Conservation (phyloP, 2,797 vertebrate genomes). For the Rousettus madagascariensis region DNA sequence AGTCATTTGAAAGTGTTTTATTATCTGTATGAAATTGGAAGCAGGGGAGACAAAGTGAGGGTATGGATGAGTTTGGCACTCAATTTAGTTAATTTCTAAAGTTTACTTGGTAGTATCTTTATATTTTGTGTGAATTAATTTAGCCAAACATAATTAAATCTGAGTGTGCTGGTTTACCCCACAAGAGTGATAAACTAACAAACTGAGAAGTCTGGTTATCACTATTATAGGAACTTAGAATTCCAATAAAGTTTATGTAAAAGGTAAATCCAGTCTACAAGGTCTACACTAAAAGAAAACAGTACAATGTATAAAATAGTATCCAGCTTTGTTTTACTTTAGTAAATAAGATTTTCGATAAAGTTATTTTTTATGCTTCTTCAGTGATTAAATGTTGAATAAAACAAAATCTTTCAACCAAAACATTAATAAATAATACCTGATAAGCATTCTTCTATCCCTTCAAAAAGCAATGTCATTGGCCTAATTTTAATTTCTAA, state of each 20-base stretch:
- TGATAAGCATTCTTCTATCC: not conserved
- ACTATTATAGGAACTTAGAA: not conserved
- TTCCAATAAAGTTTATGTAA: not conserved
- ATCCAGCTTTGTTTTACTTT: not conserved
- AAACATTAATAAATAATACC: not conserved
- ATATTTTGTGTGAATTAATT: conserved; percentile 16
- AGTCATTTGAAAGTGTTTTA: not conserved
- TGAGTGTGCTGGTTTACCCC: not conserved
- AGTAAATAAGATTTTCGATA: not conserved
- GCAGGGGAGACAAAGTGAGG: not conserved
- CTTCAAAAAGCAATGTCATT: not conserved
- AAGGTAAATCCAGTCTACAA: not conserved
- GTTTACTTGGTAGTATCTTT: not conserved
- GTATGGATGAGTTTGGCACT: not conserved
- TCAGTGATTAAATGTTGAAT: not conserved
- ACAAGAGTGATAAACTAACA: not conserved
- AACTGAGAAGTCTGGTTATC: not conserved
- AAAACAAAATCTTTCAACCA: not conserved
- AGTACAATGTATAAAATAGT: not conserved
- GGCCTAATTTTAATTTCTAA: conserved; percentile 42
- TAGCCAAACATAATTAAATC: not conserved
- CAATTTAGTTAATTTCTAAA: not conserved
- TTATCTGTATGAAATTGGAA: not conserved
- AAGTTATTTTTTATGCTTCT: not conserved
- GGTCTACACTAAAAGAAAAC: not conserved